Evolutionary conservation across 2,113 vertebrate species (phyloP).

Genomic region (Phalacrocorax carbo): DNA sequence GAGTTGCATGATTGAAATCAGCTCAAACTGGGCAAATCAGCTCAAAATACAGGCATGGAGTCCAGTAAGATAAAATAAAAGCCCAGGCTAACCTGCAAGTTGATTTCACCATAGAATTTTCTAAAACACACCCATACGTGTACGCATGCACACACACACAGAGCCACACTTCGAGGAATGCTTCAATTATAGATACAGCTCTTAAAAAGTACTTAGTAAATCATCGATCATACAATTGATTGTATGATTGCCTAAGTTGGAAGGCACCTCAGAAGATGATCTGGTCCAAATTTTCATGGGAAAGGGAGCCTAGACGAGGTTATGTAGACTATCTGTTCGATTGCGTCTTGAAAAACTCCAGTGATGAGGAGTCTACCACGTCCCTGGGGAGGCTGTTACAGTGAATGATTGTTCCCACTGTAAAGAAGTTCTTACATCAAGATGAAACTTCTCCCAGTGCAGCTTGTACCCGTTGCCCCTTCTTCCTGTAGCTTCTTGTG

Average conservation of each 20-base stretch:
- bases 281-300: neutral
- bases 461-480: rapidly evolving
- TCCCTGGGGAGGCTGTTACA: neutral
- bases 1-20: neutral
- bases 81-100: neutral
- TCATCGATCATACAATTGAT: neutral
- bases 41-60: neutral
- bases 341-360: neutral
- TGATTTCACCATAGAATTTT: neutral
- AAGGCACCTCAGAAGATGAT: neutral
- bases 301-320: neutral
- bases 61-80: neutral
- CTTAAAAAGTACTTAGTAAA: neutral
- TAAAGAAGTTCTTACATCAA: neutral
- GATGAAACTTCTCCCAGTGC: neutral
- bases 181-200: neutral
- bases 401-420: neutral
- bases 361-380: neutral
- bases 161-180: neutral
- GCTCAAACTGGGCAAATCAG: neutral
- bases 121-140: neutral
- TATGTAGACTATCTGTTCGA: neutral
- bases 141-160: rapidly evolving
- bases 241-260: neutral
- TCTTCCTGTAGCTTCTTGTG: neutral